Conservation (phyloP, 2,888 invertebrate species). For the Corythucha ciliata region DNA sequence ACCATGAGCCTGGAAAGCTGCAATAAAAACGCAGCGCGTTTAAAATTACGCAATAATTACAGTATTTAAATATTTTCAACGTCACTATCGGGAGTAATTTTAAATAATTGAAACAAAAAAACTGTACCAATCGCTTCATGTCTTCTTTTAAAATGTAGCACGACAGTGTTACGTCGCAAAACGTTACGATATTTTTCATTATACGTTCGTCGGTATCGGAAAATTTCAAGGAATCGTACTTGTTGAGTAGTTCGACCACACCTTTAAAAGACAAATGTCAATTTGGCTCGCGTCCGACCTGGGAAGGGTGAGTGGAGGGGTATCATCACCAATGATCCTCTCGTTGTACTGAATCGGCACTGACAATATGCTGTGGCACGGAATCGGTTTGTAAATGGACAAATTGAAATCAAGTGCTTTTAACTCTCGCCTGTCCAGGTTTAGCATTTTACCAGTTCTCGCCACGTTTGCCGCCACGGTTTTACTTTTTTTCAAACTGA, state of each 20-base stretch:
- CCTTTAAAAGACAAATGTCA: neutral
- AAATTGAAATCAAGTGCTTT: conserved; percentile 19
- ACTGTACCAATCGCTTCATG: conserved; percentile 17
- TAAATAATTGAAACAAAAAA: neutral
- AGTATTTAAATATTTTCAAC: neutral
- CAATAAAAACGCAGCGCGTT: too few species aligned
- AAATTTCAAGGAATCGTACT: conserved; percentile 20
- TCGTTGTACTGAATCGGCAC: conserved; percentile 22
- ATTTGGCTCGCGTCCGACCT: too few species aligned
- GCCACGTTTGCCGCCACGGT: conserved; percentile 22
- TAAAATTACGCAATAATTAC: neutral
- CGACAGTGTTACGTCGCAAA: conserved; percentile 21
- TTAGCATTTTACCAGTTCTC: conserved; percentile 13
- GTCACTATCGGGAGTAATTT: neutral
- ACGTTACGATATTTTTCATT: conserved; percentile 20
- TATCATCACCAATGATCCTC: conserved; percentile 18
- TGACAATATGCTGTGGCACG: conserved; percentile 20
- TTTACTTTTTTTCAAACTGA: conserved; percentile 14
- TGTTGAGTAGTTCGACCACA: conserved; percentile 22
- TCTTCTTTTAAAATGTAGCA: conserved; percentile 22
- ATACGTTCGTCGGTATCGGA: conserved; percentile 18
- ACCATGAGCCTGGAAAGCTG: conserved; percentile 19
- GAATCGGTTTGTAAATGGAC: conserved; percentile 16
- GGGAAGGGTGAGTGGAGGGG: too few species aligned
- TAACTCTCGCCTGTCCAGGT: conserved; percentile 10